Evolutionary conservation across 2,888 invertebrate species (phyloP), one percentile per base, ranked within the genome.

Genomic region (Scaptomyza cyrtandrae): DNA sequence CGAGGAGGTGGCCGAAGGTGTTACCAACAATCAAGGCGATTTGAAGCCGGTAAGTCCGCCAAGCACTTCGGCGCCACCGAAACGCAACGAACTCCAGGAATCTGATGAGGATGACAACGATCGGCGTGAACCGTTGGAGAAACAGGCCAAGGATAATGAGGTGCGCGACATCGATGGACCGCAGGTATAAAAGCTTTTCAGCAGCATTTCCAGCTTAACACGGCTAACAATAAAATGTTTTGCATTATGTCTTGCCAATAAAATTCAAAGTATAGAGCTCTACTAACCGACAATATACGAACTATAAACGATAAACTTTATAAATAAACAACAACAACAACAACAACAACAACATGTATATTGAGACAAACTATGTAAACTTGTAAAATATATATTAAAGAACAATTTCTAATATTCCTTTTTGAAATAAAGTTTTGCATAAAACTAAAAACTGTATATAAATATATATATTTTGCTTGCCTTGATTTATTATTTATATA

Each of bases 151-250:
- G 53, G 90, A 91, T 2, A 92, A 92, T 63, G 92, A 91, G 78
- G 89, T 91, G 48, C 81, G 84, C 59, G 86, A 91, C 71, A 85
- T 91, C 65, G 90, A 91, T 78, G 91, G 87, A 63, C 86, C 78
- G 68, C 89, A 92, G 92, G 92, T 92, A 92, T 91, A 91, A 86
- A 11, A 59, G 59, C 58, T 73, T 57, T 73, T 54, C 19, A 7
- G n/a, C 52, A 55, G 48, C 48, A 59, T 63, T 74, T 69, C 14
- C 43, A 41, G 54, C 56, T 68, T 63, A 64, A 68, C 46, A 86
- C 82, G 39, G 13, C 50, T 46, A 71, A 53, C n/a, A 54, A 43
- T 52, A 13, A 41, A 24, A 37, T 14, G 39, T 41, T 43, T 35
- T 27, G 35, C 31, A 55, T 54, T 57, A 55, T 63, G 68, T 57